Conservation (phyloP, 1,140 invertebrate genomes). For the Panulirus ornatus region DNA sequence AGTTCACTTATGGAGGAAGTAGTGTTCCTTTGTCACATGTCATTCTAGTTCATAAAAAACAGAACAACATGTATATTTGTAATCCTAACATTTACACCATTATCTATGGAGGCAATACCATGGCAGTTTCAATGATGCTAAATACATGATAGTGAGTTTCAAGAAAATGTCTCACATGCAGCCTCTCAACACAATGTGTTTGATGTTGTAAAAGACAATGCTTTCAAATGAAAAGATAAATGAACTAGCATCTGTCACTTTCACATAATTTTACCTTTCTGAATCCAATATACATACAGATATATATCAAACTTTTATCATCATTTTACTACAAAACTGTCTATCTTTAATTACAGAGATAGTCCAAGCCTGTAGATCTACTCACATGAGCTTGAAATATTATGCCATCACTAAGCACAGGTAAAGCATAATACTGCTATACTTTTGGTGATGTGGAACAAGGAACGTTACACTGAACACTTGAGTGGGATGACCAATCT, state of each 20-base stretch:
- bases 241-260: neutral
- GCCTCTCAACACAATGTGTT: neutral
- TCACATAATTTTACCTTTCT: neutral
- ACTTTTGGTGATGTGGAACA: slow-evolving; percentile 21
- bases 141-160: neutral
- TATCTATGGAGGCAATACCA: neutral
- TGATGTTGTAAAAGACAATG: slow-evolving; percentile 6
- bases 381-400: neutral
- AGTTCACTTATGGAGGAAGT: neutral
- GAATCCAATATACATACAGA: neutral
- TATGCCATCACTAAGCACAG: slow-evolving; percentile 26
- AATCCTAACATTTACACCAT: neutral
- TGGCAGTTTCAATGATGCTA: neutral
- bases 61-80: neutral
- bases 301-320: neutral
- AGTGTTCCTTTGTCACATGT: neutral
- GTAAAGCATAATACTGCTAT: slow-evolving; percentile 56
- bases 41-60: neutral
- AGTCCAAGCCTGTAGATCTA: neutral
- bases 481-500: neutral
- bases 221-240: neutral
- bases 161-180: neutral
- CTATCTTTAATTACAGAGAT: neutral
- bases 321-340: neutral
- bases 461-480: slow-evolving; percentile 10